Conservation (phyloP, 1,140 invertebrate species). For the Caenorhabditis briggsae region DNA sequence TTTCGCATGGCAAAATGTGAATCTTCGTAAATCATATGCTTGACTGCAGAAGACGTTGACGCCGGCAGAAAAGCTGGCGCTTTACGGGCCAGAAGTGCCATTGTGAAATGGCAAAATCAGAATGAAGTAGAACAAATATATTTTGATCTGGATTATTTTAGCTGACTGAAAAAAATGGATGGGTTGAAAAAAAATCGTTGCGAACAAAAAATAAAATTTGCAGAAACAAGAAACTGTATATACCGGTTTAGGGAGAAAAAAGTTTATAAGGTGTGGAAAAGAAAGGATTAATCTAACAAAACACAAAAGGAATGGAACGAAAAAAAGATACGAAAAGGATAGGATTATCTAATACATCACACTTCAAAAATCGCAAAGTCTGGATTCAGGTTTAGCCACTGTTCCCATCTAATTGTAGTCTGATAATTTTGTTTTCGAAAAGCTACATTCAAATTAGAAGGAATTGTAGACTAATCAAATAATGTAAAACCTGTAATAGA, state of each 20-base stretch:
- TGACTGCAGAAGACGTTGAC: background rate
- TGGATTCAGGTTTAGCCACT: constrained; percentile 1
- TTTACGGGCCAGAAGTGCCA: constrained; percentile 27
- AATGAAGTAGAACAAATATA: too few relatives aligned
- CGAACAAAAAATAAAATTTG: background rate
- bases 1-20: constrained; percentile 48
- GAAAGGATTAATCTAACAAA: background rate
- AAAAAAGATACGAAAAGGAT: background rate
- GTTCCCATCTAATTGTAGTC: background rate
- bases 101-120: background rate
- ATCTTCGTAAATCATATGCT: constrained; percentile 52
- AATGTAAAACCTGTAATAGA: too few relatives aligned
- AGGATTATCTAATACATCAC: constrained; percentile 46
- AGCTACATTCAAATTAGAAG: background rate
- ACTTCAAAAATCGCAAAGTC: constrained; percentile 31
- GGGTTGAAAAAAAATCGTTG: background rate
- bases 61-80: background rate
- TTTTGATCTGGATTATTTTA: too few relatives aligned
- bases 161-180: too few relatives aligned
- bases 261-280: background rate
- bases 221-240: background rate
- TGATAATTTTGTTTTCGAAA: background rate
- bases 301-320: background rate
- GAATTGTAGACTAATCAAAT: too few relatives aligned
- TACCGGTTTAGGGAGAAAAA: background rate